Conservation (phyloP, 2,888 invertebrate species). For the Bugulina stolonifera region DNA sequence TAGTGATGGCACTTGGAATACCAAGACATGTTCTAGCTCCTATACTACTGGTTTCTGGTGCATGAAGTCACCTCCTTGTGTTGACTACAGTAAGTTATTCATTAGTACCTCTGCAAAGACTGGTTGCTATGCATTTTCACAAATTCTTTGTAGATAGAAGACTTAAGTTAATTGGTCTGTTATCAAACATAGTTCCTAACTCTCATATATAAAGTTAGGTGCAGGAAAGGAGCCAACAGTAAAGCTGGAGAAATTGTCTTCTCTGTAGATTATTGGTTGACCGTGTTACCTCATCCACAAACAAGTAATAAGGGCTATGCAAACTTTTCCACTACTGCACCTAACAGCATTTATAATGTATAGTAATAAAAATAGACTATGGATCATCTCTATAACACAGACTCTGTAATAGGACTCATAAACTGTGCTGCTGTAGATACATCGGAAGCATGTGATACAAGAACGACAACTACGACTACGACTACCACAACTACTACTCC, state of each 20-base stretch:
- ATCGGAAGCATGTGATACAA: not conserved
- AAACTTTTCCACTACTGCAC: too few species aligned
- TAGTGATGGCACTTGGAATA: not conserved
- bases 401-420: not conserved
- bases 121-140: too few species aligned
- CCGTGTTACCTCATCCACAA: not conserved
- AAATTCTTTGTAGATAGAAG: too few species aligned
- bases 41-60: not conserved
- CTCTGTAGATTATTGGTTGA: too few species aligned
- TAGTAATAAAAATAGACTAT: too few species aligned
- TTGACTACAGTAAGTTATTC: constrained; percentile 15
- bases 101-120: too few species aligned
- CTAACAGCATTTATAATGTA: too few species aligned
- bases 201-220: too few species aligned
- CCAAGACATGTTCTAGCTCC: not conserved
- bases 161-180: too few species aligned
- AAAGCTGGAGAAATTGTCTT: too few species aligned
- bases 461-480: constrained; percentile 2
- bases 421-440: not conserved
- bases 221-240: too few species aligned
- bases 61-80: not conserved
- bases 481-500: not conserved
- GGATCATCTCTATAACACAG: not conserved
- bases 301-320: not conserved
- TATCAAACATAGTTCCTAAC: too few species aligned